Conservation (phyloP, 2,797 vertebrate genomes). For the Paedocypris micromegethes region DNA sequence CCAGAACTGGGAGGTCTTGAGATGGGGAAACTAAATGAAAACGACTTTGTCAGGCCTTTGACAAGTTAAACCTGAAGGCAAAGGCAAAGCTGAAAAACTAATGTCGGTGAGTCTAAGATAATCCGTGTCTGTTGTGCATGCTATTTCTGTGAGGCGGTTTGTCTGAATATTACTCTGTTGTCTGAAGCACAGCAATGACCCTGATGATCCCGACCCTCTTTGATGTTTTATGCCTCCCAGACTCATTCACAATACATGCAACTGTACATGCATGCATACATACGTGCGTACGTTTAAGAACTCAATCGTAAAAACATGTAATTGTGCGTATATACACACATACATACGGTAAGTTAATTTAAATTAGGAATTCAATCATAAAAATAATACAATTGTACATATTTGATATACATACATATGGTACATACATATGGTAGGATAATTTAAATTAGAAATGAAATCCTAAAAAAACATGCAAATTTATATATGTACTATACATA, state of each 20-base stretch:
- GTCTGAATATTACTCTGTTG: constrained; percentile 22
- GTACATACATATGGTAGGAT: too few species aligned
- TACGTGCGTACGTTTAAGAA: too few species aligned
- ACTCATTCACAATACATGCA: neutral
- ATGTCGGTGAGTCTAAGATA: constrained; percentile 34
- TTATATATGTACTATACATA: too few species aligned
- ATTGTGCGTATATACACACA: too few species aligned
- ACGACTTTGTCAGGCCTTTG: constrained; percentile 46
- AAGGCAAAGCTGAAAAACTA: constrained; percentile 39
- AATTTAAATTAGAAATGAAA: too few species aligned
- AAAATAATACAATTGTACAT: too few species aligned
- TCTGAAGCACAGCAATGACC: constrained; percentile 32
- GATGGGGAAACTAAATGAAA: constrained; percentile 51
- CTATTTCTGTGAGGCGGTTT: constrained; percentile 29
- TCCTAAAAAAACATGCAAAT: too few species aligned
- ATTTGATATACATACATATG: too few species aligned
- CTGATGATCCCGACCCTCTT: constrained; percentile 27
- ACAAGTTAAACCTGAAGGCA: constrained; percentile 47
- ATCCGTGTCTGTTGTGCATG: constrained; percentile 34
- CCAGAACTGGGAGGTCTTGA: constrained; percentile 51
- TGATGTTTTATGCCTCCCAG: constrained; percentile 15
- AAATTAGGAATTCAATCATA: too few species aligned
- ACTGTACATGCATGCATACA: too few species aligned
- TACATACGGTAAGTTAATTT: too few species aligned
- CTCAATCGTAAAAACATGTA: too few species aligned